Evolutionary conservation across 64 coral and sea anemone genomes (phyloP).

Genomic region (Stichodactyla helianthus): DNA sequence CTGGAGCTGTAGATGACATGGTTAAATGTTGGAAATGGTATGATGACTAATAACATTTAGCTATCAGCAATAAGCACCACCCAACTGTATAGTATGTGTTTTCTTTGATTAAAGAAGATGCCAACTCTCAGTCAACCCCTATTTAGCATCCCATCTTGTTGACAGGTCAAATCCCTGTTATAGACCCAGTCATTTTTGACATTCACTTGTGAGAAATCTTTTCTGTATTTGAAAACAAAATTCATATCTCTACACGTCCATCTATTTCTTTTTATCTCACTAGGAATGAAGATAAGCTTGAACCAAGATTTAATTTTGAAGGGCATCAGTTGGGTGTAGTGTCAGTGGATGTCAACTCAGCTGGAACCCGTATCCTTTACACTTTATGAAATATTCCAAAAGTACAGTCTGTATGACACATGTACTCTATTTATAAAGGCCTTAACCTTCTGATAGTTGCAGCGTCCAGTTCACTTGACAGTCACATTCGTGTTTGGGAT

Average conservation of each 20-base stretch:
- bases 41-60: not conserved
- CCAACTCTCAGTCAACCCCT: too few relatives aligned
- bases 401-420: too few relatives aligned
- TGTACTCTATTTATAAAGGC: not conserved
- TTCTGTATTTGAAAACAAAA: too few relatives aligned
- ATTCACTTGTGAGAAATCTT: too few relatives aligned
- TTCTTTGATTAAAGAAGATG: too few relatives aligned
- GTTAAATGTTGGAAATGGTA: constrained; percentile 99
- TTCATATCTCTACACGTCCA: too few relatives aligned
- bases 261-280: not conserved
- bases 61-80: too few relatives aligned
- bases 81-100: too few relatives aligned
- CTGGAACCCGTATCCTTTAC: constrained; percentile 81
- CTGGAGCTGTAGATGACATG: constrained; percentile 95
- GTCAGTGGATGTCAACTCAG: constrained; percentile 87
- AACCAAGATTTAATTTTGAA: constrained; percentile 94
- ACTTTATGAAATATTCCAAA: not conserved
- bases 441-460: constrained; percentile 52
- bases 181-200: too few relatives aligned
- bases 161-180: too few relatives aligned
- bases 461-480: constrained; percentile 96
- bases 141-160: too few relatives aligned
- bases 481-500: constrained; percentile 95
- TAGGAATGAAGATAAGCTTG: constrained; percentile 88
- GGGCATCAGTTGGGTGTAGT: constrained; percentile 98